These are phyloP conservation scores for Eilema sororculum DNA, from an alignment of 2,888 invertebrate species.

Conservation along the genomic window DNA sequence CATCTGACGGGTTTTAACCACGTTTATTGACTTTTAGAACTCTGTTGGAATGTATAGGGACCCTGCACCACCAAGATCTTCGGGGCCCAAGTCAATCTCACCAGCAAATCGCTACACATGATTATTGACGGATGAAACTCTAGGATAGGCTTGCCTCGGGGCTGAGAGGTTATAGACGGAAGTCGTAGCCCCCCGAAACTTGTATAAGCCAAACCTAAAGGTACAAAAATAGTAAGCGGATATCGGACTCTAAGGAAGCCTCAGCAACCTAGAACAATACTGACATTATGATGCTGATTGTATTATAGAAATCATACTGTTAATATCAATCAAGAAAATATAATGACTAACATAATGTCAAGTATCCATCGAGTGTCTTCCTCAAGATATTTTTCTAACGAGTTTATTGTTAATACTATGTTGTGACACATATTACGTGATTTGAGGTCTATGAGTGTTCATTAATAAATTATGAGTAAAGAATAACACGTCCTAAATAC, in stretches of 20 bases:
- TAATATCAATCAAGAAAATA: constrained; percentile 1
- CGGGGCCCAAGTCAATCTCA: too few species aligned
- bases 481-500: constrained; percentile 52
- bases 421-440: constrained; percentile 62
- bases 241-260: too few species aligned
- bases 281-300: constrained; percentile 13
- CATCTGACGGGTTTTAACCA: constrained; percentile 43
- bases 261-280: background rate
- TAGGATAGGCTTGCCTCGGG: too few species aligned
- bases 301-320: constrained; percentile 27
- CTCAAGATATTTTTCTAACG: background rate
- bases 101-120: too few species aligned
- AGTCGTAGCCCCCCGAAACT: too few species aligned
- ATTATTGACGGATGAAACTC: too few species aligned
- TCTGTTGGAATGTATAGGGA: background rate
- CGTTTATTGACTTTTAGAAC: constrained; percentile 44
- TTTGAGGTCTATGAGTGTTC: constrained; percentile 50
- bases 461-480: constrained; percentile 43
- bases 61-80: too few species aligned
- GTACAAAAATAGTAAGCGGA: too few species aligned
- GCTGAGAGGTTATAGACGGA: too few species aligned
- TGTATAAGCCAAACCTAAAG: too few species aligned
- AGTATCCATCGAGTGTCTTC: background rate
- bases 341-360: background rate
- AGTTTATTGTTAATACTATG: constrained; percentile 53